These are phyloP conservation scores for Musca vetustissima DNA, from an alignment of 1,140 invertebrate species.

Conservation along the genomic window DNA sequence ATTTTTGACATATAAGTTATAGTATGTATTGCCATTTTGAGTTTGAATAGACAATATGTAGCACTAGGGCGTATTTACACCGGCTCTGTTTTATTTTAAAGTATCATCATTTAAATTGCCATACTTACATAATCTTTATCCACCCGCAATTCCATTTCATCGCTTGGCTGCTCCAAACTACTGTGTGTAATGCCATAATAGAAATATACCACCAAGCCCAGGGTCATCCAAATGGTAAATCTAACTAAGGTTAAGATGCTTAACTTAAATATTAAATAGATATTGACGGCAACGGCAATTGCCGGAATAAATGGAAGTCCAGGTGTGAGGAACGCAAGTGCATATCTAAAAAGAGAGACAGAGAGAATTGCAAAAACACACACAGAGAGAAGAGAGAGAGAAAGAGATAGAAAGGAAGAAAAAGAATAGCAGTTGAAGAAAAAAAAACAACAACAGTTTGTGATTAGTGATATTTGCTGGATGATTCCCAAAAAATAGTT, in stretches of 20 bases:
- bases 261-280: conserved; percentile 89
- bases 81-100: too few species aligned
- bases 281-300: conserved; percentile 85
- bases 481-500: too few species aligned
- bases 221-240: conserved; percentile 89
- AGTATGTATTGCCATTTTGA: too few species aligned
- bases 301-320: conserved; percentile 86
- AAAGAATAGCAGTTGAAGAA: background rate
- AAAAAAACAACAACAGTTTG: background rate
- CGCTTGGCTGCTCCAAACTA: conserved; percentile 66
- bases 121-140: conserved; percentile 50
- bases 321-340: conserved; percentile 82
- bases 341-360: conserved; percentile 67
- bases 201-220: conserved; percentile 87
- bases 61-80: too few species aligned
- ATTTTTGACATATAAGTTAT: too few species aligned
- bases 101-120: too few species aligned
- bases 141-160: conserved; percentile 57
- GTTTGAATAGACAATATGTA: too few species aligned
- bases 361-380: background rate
- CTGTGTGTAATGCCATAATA: conserved; percentile 90
- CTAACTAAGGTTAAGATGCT: conserved; percentile 85
- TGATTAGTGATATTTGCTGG: too few species aligned
- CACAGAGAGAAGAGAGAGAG: background rate
- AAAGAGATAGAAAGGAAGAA: background rate